These are phyloP conservation scores for Thalpophila matura DNA, from an alignment of 2,888 invertebrate species.

Conservation along the genomic window DNA sequence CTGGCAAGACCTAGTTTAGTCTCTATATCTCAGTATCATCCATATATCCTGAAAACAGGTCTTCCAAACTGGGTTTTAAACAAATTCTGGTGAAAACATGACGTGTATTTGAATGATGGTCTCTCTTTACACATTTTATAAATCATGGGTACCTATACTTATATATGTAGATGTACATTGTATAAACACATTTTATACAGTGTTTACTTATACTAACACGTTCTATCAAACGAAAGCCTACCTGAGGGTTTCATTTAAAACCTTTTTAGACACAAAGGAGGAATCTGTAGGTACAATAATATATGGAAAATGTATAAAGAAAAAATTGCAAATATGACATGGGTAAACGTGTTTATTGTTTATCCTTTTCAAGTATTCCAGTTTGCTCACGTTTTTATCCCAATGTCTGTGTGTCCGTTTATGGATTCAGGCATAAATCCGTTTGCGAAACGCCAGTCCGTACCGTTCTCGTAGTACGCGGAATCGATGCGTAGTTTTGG, in stretches of 20 bases:
- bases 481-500: slow-evolving; percentile 82
- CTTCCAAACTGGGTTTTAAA: too few species aligned
- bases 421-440: slow-evolving; percentile 83
- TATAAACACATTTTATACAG: too few species aligned
- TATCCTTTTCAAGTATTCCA: slow-evolving; percentile 57
- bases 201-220: too few species aligned
- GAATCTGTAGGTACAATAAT: slow-evolving; percentile 7
- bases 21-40: too few species aligned
- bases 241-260: slow-evolving; percentile 1
- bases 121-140: too few species aligned
- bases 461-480: slow-evolving; percentile 67
- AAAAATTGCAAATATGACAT: slow-evolving; percentile 54
- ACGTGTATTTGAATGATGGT: background rate
- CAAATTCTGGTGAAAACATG: too few species aligned
- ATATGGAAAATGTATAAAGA: slow-evolving; percentile 13
- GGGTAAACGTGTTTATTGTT: slow-evolving; percentile 64
- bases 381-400: slow-evolving; percentile 62
- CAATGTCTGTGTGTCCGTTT: slow-evolving; percentile 70
- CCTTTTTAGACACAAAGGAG: slow-evolving; percentile 15
- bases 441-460: slow-evolving; percentile 78
- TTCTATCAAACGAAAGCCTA: too few species aligned
- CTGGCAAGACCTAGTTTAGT: too few species aligned
- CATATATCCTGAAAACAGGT: too few species aligned
- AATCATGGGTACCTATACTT: too few species aligned
- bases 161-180: too few species aligned